Evolutionary conservation across 2,113 vertebrate species (phyloP).

Genomic region (Gasterosteus aculeatus): DNA sequence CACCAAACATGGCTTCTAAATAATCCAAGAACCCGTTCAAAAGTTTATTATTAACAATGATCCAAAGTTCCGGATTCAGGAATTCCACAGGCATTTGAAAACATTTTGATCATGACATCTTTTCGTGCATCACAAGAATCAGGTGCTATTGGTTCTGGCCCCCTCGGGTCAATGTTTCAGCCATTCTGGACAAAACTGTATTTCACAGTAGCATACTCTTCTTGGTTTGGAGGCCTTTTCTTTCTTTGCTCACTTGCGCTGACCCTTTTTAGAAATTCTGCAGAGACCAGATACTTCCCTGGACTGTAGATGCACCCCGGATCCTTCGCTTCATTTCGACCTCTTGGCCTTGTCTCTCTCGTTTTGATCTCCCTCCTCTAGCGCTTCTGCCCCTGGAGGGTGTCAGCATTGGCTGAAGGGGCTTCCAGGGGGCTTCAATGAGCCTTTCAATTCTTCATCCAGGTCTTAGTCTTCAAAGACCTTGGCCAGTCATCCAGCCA

Average conservation of each 20-base stretch:
- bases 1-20: background rate
- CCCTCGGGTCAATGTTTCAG: slow-evolving; percentile 58
- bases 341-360: slow-evolving; percentile 72
- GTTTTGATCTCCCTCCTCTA: slow-evolving; percentile 74
- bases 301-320: slow-evolving; percentile 72
- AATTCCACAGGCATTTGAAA: slow-evolving; percentile 45
- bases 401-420: slow-evolving; percentile 77
- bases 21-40: background rate
- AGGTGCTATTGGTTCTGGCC: slow-evolving; percentile 52
- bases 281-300: slow-evolving; percentile 72
- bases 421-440: slow-evolving; percentile 83
- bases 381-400: slow-evolving; percentile 74
- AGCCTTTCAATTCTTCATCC: slow-evolving; percentile 94
- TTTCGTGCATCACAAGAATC: slow-evolving; percentile 21
- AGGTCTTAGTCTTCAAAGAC: slow-evolving; percentile 98
- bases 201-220: slow-evolving; percentile 55
- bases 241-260: slow-evolving; percentile 49
- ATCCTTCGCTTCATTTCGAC: slow-evolving; percentile 71
- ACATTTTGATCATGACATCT: slow-evolving; percentile 42
- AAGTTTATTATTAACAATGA: background rate
- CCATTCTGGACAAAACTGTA: slow-evolving; percentile 25
- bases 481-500: slow-evolving; percentile 80
- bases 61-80: slow-evolving; percentile 46
- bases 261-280: slow-evolving; percentile 74
- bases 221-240: slow-evolving; percentile 60